phyloP scores from a whole-genome alignment of 2,797 vertebrate species.

The Babyrousa celebensis region DNA sequence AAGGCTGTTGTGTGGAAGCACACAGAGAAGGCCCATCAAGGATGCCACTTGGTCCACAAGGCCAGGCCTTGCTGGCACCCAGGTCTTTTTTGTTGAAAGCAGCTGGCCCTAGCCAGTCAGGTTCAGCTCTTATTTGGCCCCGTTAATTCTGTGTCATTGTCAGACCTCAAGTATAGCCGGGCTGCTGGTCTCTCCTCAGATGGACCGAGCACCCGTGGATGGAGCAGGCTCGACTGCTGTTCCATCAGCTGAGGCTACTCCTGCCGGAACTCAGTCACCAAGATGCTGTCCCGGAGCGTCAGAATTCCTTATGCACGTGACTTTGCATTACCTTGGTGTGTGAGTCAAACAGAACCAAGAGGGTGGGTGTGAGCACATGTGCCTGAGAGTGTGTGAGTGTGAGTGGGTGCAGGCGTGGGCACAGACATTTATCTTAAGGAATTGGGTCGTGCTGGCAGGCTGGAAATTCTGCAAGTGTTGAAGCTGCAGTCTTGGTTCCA shows the following conservation, averaged over 20 bases:
- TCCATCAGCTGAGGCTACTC: background rate
- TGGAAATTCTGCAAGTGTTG: background rate
- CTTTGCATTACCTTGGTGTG: background rate
- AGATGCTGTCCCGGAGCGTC: too few species aligned
- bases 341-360: background rate
- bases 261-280: background rate
- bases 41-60: background rate
- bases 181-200: background rate
- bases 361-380: background rate
- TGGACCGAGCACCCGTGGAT: too few species aligned
- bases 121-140: background rate
- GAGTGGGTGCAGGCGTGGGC: too few species aligned
- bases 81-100: background rate
- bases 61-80: background rate
- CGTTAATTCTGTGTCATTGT: background rate
- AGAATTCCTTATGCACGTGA: background rate
- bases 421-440: too few species aligned
- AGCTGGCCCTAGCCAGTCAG: background rate
- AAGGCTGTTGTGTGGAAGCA: background rate
- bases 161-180: background rate
- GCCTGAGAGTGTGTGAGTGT: too few species aligned
- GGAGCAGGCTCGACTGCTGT: background rate
- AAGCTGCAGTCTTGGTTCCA: background rate
- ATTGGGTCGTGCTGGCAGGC: background rate
- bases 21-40: background rate